phyloP scores from a whole-genome alignment of 1,140 invertebrate genomes.

The Drosophila tani region DNA sequence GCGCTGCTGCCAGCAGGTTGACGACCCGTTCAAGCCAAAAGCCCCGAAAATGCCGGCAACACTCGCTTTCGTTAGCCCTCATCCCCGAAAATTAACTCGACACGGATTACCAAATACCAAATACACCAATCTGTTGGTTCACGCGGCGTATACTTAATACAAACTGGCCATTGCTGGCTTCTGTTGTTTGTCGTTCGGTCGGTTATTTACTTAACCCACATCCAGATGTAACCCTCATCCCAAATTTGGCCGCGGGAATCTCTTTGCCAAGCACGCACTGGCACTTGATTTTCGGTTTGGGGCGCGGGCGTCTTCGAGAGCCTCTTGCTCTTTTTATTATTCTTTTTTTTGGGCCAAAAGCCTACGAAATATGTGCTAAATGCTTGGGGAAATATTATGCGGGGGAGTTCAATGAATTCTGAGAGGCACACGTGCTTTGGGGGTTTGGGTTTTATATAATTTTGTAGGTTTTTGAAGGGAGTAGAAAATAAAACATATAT shows the following conservation, averaged over 20 bases:
- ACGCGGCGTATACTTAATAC: constrained; percentile 65
- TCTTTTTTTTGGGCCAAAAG: neutral
- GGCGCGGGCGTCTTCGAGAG: constrained; percentile 58
- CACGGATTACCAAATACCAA: constrained; percentile 24
- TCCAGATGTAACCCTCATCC: constrained; percentile 32
- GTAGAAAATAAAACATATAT: neutral
- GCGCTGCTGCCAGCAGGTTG: constrained; percentile 68
- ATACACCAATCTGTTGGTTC: constrained; percentile 37
- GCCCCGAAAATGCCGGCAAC: constrained; percentile 34
- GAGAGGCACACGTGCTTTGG: constrained; percentile 2
- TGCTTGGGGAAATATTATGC: neutral
- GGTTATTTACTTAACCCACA: constrained; percentile 53
- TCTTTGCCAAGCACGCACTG: constrained; percentile 66
- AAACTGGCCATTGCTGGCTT: constrained; percentile 22
- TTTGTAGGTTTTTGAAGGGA: too few relatives aligned
- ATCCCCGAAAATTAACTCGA: neutral
- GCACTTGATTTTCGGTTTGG: constrained; percentile 51
- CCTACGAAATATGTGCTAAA: constrained; percentile 33
- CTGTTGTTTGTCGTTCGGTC: constrained; percentile 14
- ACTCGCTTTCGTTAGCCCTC: constrained; percentile 59
- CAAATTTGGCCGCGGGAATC: constrained; percentile 44
- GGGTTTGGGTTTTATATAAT: neutral
- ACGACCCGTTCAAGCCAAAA: constrained; percentile 58
- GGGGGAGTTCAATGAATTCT: constrained; percentile 4
- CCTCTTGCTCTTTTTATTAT: constrained; percentile 21